A percentile compares a stretch with the other conserved stretches of the same genome.
These are phyloP conservation scores for Leptopilina syphax DNA, from an alignment of 2,888 invertebrate genomes.

Conservation along the genomic window DNA sequence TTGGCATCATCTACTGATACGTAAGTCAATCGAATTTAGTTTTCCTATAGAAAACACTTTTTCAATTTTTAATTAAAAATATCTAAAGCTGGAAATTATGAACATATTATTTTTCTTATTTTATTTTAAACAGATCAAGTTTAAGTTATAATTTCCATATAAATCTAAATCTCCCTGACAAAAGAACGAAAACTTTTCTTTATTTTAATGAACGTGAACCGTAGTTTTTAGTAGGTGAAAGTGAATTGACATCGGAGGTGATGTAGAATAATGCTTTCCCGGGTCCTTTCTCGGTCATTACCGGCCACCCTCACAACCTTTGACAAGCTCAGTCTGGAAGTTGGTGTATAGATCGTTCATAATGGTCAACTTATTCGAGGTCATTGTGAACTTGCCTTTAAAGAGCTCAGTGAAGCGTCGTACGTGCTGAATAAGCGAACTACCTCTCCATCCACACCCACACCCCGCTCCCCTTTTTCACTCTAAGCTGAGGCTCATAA, in stretches of 20 bases:
- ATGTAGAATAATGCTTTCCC: conserved; percentile 33
- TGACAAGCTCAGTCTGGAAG: conserved; percentile 13
- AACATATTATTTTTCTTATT: no score
- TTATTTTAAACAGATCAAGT: no score
- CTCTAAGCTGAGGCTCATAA: conserved; percentile 22
- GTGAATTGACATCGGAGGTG: not conserved
- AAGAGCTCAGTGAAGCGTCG: conserved; percentile 30
- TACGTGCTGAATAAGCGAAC: conserved; percentile 38
- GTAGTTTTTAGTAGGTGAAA: not conserved
- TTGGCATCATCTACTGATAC: no score
- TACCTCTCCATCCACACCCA: not conserved
- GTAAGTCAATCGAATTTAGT: no score
- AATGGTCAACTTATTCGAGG: conserved; percentile 39
- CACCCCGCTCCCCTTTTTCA: conserved; percentile 1
- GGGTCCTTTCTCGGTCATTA: conserved; percentile 38
- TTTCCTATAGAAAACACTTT: no score
- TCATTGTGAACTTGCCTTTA: conserved; percentile 37
- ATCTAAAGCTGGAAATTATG: no score
- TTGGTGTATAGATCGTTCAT: conserved; percentile 29
- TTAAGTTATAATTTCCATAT: no score
- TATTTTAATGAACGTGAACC: not conserved
- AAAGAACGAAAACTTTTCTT: not conserved
- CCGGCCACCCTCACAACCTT: conserved; percentile 14
- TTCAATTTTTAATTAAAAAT: no score
- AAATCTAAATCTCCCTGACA: no score